These are phyloP conservation scores for Orthosia gracilis DNA, from an alignment of 2,888 invertebrate genomes.

Conservation along the genomic window DNA sequence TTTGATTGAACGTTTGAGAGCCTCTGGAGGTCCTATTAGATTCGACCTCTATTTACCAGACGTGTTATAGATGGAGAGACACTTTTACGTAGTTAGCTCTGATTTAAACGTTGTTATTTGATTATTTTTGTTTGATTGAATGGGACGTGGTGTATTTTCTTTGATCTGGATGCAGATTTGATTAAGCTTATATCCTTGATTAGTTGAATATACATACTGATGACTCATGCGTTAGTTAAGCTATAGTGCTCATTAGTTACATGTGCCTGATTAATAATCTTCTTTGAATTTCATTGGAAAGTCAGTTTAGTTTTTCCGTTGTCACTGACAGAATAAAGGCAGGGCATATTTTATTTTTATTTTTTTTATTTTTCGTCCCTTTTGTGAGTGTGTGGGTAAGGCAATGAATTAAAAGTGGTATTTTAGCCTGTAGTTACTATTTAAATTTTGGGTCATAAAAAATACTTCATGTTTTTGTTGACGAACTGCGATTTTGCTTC, in stretches of 20 bases:
- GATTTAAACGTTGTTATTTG: constrained; percentile 46
- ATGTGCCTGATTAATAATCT: no score
- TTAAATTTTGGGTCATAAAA: background rate
- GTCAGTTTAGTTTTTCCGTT: background rate
- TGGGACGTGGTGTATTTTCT: background rate
- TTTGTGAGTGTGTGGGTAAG: no score
- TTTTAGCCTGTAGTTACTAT: background rate
- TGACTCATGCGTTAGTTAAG: no score
- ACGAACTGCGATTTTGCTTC: no score
- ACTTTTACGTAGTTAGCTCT: constrained; percentile 67
- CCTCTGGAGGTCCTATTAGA: constrained; percentile 83
- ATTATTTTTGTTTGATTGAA: constrained; percentile 51
- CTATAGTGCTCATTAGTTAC: no score
- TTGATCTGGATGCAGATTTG: background rate
- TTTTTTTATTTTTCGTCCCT: no score
- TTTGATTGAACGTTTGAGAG: constrained; percentile 89
- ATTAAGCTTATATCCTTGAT: background rate
- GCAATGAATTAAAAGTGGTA: background rate
- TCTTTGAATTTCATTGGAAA: background rate
- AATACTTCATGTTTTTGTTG: no score
- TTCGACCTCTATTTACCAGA: constrained; percentile 80
- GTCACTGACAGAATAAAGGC: background rate
- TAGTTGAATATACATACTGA: background rate
- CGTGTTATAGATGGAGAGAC: constrained; percentile 67
- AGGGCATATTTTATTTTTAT: no score